Evolutionary conservation across 2,113 vertebrate species (phyloP), one percentile per base, ranked within the genome.

Genomic region (Nansenia antarctica): DNA sequence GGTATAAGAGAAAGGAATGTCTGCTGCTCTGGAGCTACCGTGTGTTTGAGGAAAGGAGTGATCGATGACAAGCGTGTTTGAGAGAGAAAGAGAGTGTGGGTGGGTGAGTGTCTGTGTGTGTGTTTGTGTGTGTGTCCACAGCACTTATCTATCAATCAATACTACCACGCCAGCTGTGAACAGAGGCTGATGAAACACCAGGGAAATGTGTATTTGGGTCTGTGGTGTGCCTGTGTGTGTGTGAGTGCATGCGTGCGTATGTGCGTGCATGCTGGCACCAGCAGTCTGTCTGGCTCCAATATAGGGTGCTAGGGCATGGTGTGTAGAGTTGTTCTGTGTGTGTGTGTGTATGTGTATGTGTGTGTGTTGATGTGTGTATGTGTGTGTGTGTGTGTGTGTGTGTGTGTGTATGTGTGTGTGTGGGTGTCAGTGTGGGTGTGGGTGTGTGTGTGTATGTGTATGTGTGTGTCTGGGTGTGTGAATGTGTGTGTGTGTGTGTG

Each of bases 341-440:
- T 54, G 47, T 39, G 47, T 54, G 29, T 35, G n/a, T 30, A 30
- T 32, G 47, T 32, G 2, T 34, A 9, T 22, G 6, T 52, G 29
- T 52, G 45, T 54, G 47, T 54, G n/a, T 35, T n/a, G 34, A 27
- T 30, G 47, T 32, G 47, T 32, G 5, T 34, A 18, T 22, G 6
- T 52, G 42, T 52, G 45, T 54, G 47, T 66, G 29, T 26, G n/a
- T 53, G 47, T 81, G 80, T 98, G 85, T 98, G 97, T 5, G 94
- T 96, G 15, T 92, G 91, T 0, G 95, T 82, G 78, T n/a, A 30
- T 32, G 47, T 24, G 5, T 34, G 29, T 12, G n/a, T n/a, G n/a
- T n/a, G n/a, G n/a, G n/a, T n/a, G n/a, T n/a, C n/a, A n/a, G n/a
- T n/a, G n/a, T n/a, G n/a, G n/a, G 6, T 52, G 42, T 34, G 45